Conservation (phyloP, 2,888 invertebrate genomes). For the Drosophila borborema region DNA sequence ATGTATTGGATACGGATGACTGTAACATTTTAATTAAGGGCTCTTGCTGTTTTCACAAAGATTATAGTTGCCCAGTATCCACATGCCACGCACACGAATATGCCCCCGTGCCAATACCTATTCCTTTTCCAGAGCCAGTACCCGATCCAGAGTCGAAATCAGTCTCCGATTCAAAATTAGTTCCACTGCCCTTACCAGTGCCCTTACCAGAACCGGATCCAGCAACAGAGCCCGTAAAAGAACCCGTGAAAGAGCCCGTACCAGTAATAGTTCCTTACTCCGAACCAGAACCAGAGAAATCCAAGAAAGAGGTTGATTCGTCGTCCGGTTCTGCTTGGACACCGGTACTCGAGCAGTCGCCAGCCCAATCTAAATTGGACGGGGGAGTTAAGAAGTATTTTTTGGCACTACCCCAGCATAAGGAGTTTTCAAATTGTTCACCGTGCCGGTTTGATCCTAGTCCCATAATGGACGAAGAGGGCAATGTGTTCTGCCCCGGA, state of each 20-base stretch:
- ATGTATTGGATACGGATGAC: background rate
- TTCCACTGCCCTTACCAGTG: background rate
- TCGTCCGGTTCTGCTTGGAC: background rate
- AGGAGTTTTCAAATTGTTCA: constrained; percentile 72
- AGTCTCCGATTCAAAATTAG: background rate
- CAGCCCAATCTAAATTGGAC: background rate
- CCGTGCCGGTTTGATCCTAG: constrained; percentile 77
- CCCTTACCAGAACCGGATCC: background rate
- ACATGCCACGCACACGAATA: background rate
- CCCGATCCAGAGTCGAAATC: background rate
- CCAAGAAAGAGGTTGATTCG: too few species aligned
- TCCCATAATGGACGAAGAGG: constrained; percentile 75
- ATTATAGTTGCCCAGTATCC: background rate
- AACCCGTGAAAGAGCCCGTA: background rate
- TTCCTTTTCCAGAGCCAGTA: background rate
- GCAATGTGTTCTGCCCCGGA: constrained; percentile 77
- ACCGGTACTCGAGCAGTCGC: background rate
- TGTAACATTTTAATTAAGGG: background rate
- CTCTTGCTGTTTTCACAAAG: constrained; percentile 6
- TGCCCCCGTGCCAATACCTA: background rate
- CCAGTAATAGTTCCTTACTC: background rate
- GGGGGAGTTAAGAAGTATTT: constrained; percentile 45
- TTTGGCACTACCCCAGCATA: constrained; percentile 78
- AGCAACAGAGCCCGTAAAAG: background rate
- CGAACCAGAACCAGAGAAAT: background rate